These are phyloP conservation scores for Agrochola lota DNA, from an alignment of 2,888 invertebrate genomes.

Conservation along the genomic window DNA sequence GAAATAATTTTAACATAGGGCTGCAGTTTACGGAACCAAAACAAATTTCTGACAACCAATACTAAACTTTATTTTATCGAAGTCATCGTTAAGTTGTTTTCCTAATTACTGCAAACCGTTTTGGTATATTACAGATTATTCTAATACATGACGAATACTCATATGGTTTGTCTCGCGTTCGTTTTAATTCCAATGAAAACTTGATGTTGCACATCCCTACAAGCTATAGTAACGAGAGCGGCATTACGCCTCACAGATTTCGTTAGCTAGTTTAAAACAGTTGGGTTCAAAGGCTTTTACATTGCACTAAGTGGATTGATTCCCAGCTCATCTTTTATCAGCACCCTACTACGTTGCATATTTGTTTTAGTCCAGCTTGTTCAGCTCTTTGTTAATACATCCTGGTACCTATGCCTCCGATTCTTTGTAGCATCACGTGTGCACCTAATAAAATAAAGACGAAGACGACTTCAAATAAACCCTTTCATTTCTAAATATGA, in stretches of 20 bases:
- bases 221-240: constrained; percentile 32
- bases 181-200: not conserved
- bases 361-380: constrained; percentile 32
- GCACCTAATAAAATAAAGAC: constrained; percentile 19
- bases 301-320: constrained; percentile 53
- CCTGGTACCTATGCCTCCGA: not conserved
- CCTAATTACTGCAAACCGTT: not conserved
- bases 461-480: constrained; percentile 6
- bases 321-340: constrained; percentile 40
- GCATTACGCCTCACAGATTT: constrained; percentile 51
- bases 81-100: not conserved
- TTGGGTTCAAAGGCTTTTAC: constrained; percentile 55
- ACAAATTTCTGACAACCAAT: not conserved
- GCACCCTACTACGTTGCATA: constrained; percentile 17
- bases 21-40: not conserved
- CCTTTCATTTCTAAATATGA: constrained; percentile 19
- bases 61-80: not conserved
- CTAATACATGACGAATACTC: not conserved
- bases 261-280: constrained; percentile 54
- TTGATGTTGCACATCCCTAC: constrained; percentile 16
- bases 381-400: constrained; percentile 32
- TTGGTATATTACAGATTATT: constrained; percentile 3
- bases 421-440: not conserved
- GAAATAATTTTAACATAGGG: not conserved
- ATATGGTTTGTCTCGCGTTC: not conserved